Base-by-base conservation (phyloP, 2,797 vertebrate genomes). In the Hyperoplus lanceolatus region DNA sequence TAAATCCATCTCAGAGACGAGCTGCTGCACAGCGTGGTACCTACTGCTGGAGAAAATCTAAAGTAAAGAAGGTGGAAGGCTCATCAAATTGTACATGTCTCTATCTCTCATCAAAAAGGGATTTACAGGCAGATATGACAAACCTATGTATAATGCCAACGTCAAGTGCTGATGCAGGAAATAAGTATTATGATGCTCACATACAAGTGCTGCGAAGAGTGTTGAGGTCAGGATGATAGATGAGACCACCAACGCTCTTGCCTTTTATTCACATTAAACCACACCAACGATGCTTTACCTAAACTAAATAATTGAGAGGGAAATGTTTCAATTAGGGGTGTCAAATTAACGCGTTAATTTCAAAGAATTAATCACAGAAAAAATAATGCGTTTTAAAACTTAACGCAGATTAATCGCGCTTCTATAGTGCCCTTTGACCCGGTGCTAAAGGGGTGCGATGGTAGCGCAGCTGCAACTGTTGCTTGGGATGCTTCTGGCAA, bases 1-100 rank as follows among this genome's bases (percentile, higher is more conserved):
- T 79, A 74, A 77, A 82, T 86, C 78, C 61, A 7, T 64, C 71
- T 85, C 78, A 82, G 68, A 76, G 60, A 86, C 18, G 57, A 78
- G 73, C 41, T 64, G 76, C 64, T 61, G 21, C 81, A 75, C 77
- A 4, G 62, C 73, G 69, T 77, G 86, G 70, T 64, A 56, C 64
- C 63, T 38, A 67, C 53, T 1, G 9, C 71, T 64, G 42, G 46
- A 80, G 58, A 58, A 81, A 72, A 66, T 77, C 48, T 58, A 70
- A 83, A 75, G 66, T 50, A 67, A 58, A 42, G 43, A 7, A 45
- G 64, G 53, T 14, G 39, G 38, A 79, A 39, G 49, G 18, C 70
- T 83, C 64, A 82, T 87, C 75, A 83, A 76, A 82, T 53, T 53
- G 43, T 74, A 55, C 21, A 38, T 69, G 46, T 66, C 18, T 62